Percentiles rank a stretch among this genome's conserved stretches.
Evolutionary conservation across 2,797 vertebrate species (phyloP).

Genomic region (Intellagama lesueurii): DNA sequence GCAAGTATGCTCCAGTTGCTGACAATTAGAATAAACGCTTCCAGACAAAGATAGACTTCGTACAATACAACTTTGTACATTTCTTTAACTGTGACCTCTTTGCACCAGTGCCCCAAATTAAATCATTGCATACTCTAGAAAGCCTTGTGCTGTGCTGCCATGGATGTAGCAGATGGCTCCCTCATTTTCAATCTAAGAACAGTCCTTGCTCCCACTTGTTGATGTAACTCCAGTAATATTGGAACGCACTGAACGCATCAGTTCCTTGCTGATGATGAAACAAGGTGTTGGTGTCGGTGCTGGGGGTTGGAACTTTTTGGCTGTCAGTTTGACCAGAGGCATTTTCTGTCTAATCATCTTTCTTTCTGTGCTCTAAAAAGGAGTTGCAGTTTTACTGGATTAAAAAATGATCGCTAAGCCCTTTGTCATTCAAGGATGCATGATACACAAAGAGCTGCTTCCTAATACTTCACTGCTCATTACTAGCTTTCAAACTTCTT

Average conservation of each 20-base stretch:
- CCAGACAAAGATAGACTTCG: background rate
- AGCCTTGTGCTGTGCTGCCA: background rate
- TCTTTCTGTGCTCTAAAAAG: background rate
- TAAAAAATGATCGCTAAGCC: conserved; percentile 6
- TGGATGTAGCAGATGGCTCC: background rate
- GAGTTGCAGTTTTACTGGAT: background rate
- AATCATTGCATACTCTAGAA: background rate
- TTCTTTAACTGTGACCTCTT: background rate
- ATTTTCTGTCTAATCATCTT: background rate
- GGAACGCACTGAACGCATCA: background rate
- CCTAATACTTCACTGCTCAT: background rate
- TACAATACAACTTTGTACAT: background rate
- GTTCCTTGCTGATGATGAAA: background rate
- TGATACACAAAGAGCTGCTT: background rate
- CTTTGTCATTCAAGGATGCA: fast-evolving
- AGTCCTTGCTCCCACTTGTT: background rate
- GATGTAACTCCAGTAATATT: background rate
- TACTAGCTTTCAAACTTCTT: background rate
- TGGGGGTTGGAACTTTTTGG: background rate
- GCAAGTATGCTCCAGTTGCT: background rate
- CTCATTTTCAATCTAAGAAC: background rate
- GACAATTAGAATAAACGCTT: background rate
- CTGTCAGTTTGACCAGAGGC: background rate
- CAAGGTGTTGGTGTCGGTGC: background rate
- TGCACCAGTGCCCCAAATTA: background rate